Conservation (phyloP, 2,113 vertebrate genomes). For the Azemiops feae region DNA sequence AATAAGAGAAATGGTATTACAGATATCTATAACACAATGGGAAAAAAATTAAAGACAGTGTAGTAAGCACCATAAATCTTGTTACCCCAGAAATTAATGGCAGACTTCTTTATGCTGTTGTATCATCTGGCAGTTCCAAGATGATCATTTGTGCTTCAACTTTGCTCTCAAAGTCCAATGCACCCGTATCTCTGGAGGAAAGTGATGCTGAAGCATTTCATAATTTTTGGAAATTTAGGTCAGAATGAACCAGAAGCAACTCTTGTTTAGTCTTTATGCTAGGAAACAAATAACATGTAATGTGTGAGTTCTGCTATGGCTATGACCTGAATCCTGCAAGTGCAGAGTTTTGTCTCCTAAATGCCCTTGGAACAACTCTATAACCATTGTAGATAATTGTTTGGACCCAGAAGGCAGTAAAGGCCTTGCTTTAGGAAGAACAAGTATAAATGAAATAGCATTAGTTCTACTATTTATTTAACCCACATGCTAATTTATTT, state of each 20-base stretch:
- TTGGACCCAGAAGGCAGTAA: neutral
- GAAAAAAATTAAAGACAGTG: neutral
- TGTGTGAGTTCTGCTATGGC: neutral
- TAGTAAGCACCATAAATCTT: neutral
- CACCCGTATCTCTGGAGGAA: neutral
- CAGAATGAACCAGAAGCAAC: neutral
- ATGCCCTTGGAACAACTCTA: neutral
- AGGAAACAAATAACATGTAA: neutral
- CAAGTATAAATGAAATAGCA: constrained; percentile 53
- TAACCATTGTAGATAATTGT: neutral
- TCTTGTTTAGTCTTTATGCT: neutral
- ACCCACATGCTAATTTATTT: constrained; percentile 63
- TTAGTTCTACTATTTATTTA: constrained; percentile 63
- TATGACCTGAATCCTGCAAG: neutral
- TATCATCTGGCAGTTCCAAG: neutral
- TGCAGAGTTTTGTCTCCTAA: neutral
- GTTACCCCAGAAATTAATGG: neutral
- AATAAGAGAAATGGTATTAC: neutral
- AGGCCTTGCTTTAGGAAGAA: constrained; percentile 33
- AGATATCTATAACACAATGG: neutral
- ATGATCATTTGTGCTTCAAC: neutral
- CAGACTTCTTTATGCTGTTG: neutral
- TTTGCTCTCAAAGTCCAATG: neutral
- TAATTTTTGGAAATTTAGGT: neutral
- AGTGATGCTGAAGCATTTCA: neutral